Conservation (phyloP, 2,113 vertebrate genomes). For the Callionymus lyra region DNA sequence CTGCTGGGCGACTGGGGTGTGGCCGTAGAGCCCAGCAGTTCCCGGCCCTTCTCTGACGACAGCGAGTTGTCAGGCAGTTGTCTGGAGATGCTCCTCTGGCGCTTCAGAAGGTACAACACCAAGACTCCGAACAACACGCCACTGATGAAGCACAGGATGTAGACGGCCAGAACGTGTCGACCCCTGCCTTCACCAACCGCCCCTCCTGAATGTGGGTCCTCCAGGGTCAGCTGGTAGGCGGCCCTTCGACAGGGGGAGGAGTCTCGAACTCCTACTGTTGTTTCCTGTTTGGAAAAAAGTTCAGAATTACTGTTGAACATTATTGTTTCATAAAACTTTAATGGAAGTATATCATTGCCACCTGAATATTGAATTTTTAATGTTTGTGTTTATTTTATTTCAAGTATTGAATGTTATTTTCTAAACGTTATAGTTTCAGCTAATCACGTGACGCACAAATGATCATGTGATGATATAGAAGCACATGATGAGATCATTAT, state of each 20-base stretch:
- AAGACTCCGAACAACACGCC: constrained; percentile 13
- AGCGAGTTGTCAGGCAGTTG: constrained; percentile 41
- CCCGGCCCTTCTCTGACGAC: constrained; percentile 59
- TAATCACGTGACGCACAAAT: too few species aligned
- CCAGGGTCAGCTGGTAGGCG: constrained; percentile 64
- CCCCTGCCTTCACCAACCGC: background rate
- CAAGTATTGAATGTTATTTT: too few species aligned
- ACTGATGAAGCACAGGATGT: constrained; percentile 59
- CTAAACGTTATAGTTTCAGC: too few species aligned
- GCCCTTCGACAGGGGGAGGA: constrained; percentile 61
- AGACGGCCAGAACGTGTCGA: constrained; percentile 54
- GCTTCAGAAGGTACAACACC: constrained; percentile 25
- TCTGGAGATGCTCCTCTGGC: constrained; percentile 2
- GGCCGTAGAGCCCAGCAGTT: constrained; percentile 68
- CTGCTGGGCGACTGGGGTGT: constrained; percentile 76
- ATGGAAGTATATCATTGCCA: too few species aligned
- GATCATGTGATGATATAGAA: too few species aligned
- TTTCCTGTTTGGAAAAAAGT: constrained; percentile 35
- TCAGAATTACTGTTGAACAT: too few species aligned
- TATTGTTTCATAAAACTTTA: too few species aligned
- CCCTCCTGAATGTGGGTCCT: constrained; percentile 26
- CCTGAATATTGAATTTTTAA: too few species aligned
- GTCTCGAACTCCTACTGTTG: constrained; percentile 33
- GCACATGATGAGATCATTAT: too few species aligned
- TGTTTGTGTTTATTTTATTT: too few species aligned